phyloP scores from a whole-genome alignment of 2,797 vertebrate species.

The Crenichthys baileyi region DNA sequence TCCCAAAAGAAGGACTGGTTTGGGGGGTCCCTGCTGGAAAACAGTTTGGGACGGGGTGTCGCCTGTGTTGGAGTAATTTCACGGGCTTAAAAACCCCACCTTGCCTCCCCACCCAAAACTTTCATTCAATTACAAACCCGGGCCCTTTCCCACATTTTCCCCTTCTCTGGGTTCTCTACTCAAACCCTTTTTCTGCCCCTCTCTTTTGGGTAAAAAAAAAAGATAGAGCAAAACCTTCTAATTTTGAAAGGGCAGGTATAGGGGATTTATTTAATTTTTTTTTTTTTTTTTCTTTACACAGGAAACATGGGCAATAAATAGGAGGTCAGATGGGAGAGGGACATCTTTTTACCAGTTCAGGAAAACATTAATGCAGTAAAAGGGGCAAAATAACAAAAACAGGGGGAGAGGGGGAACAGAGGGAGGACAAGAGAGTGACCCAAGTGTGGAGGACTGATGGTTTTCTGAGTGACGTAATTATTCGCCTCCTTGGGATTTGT shows the following conservation, averaged over 20 bases:
- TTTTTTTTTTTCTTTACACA: constrained; percentile 52
- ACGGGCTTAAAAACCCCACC: constrained; percentile 83
- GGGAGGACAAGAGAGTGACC: constrained; percentile 64
- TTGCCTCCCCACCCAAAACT: constrained; percentile 59
- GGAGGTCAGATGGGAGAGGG: constrained; percentile 47
- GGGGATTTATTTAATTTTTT: constrained; percentile 41
- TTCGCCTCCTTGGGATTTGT: constrained; percentile 73
- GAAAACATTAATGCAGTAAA: constrained; percentile 56
- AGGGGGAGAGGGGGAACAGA: background rate
- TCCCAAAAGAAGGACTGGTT: constrained; percentile 73
- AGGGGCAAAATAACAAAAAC: constrained; percentile 35
- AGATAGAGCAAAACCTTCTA: constrained; percentile 61
- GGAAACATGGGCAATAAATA: constrained; percentile 68
- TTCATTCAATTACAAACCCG: constrained; percentile 70
- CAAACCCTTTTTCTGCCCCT: constrained; percentile 31
- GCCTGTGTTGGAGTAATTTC: constrained; percentile 85
- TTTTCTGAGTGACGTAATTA: constrained; percentile 80
- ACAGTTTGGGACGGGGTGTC: constrained; percentile 61
- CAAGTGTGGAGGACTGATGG: constrained; percentile 77
- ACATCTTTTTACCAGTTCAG: constrained; percentile 75
- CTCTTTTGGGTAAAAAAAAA: no score
- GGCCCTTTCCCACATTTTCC: constrained; percentile 59
- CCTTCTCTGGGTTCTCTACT: constrained; percentile 46
- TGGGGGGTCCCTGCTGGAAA: constrained; percentile 78
- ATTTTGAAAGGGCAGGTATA: constrained; percentile 73